Evolutionary conservation across 2,113 vertebrate species (phyloP).

Genomic region (Emydura subglobosa): DNA sequence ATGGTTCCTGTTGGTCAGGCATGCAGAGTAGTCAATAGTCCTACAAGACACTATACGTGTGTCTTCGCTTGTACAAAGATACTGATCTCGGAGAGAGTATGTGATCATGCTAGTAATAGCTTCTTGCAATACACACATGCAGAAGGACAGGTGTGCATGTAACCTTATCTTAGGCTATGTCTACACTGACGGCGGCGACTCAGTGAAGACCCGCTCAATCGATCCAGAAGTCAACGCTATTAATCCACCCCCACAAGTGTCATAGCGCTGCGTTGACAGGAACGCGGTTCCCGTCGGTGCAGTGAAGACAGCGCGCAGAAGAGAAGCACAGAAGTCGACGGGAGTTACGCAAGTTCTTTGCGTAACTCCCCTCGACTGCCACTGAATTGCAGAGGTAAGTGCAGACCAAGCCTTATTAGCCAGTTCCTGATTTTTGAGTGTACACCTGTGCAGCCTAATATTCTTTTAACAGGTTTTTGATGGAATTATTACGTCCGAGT

Average conservation of each 20-base stretch:
- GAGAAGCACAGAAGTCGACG: too few relatives aligned
- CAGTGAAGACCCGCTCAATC: too few relatives aligned
- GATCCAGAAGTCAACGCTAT: too few relatives aligned
- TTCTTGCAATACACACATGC: neutral
- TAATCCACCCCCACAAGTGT: too few relatives aligned
- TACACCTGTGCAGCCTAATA: neutral
- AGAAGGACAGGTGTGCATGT: neutral
- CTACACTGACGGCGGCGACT: too few relatives aligned
- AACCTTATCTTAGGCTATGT: neutral
- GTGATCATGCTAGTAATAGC: neutral
- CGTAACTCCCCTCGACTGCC: too few relatives aligned
- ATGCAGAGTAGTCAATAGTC: rapidly evolving
- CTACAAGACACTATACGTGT: rapidly evolving
- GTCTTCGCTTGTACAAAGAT: neutral
- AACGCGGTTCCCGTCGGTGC: too few relatives aligned
- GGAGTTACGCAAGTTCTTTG: too few relatives aligned
- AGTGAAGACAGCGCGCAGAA: too few relatives aligned
- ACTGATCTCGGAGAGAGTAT: neutral
- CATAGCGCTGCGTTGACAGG: too few relatives aligned
- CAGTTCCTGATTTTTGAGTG: neutral
- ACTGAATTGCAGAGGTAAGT: too few relatives aligned
- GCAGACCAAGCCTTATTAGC: too few relatives aligned
- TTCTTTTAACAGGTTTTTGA: conserved; percentile 17
- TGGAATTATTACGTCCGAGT: neutral
- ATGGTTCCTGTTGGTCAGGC: neutral